These are phyloP conservation scores for Pocillopora meandrina DNA, from an alignment of 92 coral and sea anemone species.

Conservation along the genomic window DNA sequence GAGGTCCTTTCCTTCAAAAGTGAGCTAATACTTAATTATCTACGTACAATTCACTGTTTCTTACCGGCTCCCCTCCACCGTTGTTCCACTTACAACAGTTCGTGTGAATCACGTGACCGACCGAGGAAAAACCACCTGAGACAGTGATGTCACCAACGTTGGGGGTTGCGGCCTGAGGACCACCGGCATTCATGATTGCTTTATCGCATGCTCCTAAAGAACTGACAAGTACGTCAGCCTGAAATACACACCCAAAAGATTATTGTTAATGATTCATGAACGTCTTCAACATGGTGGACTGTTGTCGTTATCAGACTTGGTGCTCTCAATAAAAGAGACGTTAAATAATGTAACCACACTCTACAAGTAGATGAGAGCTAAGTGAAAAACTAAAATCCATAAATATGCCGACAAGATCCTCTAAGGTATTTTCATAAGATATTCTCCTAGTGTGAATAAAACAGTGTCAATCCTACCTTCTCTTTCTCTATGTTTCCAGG, in stretches of 20 bases:
- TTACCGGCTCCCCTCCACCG: constrained; percentile 25
- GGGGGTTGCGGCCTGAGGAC: constrained; percentile 1
- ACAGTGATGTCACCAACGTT: constrained; percentile 46
- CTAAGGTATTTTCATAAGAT: not conserved
- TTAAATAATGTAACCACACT: too few relatives aligned
- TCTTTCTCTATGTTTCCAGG: constrained; percentile 72
- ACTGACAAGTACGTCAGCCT: constrained; percentile 38
- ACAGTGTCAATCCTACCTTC: constrained; percentile 32
- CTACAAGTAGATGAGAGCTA: too few relatives aligned
- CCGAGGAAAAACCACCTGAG: constrained; percentile 42
- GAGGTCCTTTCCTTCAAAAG: too few relatives aligned
- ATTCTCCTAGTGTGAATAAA: not conserved
- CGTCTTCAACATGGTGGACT: not conserved
- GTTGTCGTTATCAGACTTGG: too few relatives aligned
- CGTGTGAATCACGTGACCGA: constrained; percentile 54
- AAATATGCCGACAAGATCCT: too few relatives aligned
- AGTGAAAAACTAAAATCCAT: too few relatives aligned
- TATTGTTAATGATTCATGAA: not conserved
- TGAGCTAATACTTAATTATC: too few relatives aligned
- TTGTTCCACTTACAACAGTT: constrained; percentile 44
- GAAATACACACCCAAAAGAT: not conserved
- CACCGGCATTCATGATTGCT: constrained; percentile 27
- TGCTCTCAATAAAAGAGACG: not conserved
- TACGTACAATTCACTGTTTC: not conserved
- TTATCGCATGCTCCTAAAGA: constrained; percentile 41